These are phyloP conservation scores for Addax nasomaculatus DNA, from an alignment of 2,113 vertebrate genomes.

Conservation along the genomic window DNA sequence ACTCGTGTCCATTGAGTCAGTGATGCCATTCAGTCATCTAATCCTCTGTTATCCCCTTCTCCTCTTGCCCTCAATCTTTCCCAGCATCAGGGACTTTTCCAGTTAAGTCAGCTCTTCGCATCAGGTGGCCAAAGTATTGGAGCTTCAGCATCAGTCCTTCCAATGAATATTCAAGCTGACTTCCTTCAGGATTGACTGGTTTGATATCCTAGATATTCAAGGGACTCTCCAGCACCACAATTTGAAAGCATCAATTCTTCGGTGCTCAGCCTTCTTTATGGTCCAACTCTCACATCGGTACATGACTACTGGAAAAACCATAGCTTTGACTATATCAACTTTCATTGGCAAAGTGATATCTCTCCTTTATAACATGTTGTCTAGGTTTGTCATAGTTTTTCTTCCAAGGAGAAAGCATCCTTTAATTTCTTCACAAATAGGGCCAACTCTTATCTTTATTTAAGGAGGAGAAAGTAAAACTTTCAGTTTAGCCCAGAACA, in stretches of 20 bases:
- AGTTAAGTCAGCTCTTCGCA: neutral
- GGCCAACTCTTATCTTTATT: constrained; percentile 38
- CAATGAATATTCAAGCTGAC: neutral
- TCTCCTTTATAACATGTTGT: neutral
- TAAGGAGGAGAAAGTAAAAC: neutral
- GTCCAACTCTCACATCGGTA: neutral
- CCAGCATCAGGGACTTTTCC: neutral
- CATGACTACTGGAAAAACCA: neutral
- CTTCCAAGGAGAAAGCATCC: neutral
- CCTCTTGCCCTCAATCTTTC: neutral
- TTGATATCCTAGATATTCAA: neutral
- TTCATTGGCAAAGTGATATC: neutral
- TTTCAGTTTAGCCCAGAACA: neutral
- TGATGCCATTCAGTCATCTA: neutral
- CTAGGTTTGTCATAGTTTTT: neutral
- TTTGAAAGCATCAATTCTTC: neutral
- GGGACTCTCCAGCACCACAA: neutral
- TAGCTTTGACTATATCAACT: neutral
- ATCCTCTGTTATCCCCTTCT: neutral
- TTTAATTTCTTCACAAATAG: constrained; percentile 18
- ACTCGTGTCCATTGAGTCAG: neutral
- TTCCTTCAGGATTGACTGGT: neutral
- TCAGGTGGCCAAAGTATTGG: neutral
- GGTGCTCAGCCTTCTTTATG: neutral
- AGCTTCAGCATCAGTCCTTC: neutral